Conservation (phyloP, 53 echinoderm and acorn worm species). For the Astropecten irregularis region DNA sequence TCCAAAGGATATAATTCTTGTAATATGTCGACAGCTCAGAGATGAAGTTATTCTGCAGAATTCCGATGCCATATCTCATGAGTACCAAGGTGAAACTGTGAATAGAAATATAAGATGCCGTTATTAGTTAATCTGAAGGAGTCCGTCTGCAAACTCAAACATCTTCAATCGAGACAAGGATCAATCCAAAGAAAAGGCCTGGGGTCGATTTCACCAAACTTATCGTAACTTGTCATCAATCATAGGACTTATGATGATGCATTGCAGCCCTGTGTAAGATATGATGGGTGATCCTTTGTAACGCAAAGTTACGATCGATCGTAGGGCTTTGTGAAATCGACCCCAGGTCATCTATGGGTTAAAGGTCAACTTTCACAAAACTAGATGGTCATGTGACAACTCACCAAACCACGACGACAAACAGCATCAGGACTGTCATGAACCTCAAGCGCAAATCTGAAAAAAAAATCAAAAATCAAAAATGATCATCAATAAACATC, state of each 20-base stretch:
- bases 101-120: background rate
- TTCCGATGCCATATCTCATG: slow-evolving; percentile 87
- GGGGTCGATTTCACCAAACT: background rate
- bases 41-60: slow-evolving; percentile 91
- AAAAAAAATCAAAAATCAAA: too few relatives aligned
- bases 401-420: slow-evolving; percentile 86
- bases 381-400: too few relatives aligned
- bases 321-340: too few relatives aligned
- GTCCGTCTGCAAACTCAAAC: background rate
- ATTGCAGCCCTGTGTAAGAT: too few relatives aligned
- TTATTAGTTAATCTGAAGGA: background rate
- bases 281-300: too few relatives aligned
- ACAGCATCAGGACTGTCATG: slow-evolving; percentile 96
- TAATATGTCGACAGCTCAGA: slow-evolving; percentile 93
- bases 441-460: slow-evolving; percentile 91
- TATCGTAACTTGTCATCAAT: too few relatives aligned
- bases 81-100: slow-evolving; percentile 78
- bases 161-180: too few relatives aligned
- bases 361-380: too few relatives aligned
- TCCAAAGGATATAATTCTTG: slow-evolving; percentile 98
- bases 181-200: background rate
- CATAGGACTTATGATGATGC: too few relatives aligned
- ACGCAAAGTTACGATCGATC: too few relatives aligned
- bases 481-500: too few relatives aligned
- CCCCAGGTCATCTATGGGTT: too few relatives aligned